phyloP scores from a whole-genome alignment of 2,113 vertebrate genomes.

The Orycteropus afer region DNA sequence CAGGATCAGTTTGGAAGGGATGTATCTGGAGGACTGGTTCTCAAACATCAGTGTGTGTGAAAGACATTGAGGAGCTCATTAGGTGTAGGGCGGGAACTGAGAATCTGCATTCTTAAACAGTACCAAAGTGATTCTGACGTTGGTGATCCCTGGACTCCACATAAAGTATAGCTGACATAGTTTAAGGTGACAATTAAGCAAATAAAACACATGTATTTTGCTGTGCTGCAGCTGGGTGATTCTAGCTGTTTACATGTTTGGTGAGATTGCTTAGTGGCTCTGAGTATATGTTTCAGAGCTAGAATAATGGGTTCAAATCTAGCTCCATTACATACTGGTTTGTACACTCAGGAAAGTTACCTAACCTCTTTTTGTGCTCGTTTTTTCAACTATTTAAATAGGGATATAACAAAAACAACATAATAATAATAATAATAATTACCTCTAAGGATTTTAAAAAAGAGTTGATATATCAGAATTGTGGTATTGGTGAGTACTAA shows the following conservation, averaged over 20 bases:
- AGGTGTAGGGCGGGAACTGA: background rate
- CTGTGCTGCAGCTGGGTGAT: background rate
- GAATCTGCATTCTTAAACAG: background rate
- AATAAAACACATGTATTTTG: background rate
- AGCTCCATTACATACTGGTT: background rate
- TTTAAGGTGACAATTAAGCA: background rate
- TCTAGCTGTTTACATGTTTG: background rate
- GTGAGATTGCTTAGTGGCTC: rapidly evolving
- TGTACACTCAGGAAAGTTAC: background rate
- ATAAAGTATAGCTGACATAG: background rate
- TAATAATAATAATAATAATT: background rate
- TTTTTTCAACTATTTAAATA: background rate
- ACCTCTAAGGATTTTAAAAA: background rate
- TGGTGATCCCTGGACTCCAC: background rate
- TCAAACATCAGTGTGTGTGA: rapidly evolving
- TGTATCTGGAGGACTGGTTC: background rate
- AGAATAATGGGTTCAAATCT: background rate
- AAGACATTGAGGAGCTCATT: background rate
- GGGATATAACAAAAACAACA: background rate
- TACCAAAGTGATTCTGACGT: background rate
- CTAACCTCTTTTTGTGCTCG: background rate
- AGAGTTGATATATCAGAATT: too few species aligned
- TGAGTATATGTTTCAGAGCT: background rate
- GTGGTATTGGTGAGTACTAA: too few species aligned
- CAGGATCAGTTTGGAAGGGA: background rate